Percentiles rank a stretch among this genome's conserved stretches.
Conservation (phyloP, 2,113 vertebrate species). For the Gasterosteus nipponicus region DNA sequence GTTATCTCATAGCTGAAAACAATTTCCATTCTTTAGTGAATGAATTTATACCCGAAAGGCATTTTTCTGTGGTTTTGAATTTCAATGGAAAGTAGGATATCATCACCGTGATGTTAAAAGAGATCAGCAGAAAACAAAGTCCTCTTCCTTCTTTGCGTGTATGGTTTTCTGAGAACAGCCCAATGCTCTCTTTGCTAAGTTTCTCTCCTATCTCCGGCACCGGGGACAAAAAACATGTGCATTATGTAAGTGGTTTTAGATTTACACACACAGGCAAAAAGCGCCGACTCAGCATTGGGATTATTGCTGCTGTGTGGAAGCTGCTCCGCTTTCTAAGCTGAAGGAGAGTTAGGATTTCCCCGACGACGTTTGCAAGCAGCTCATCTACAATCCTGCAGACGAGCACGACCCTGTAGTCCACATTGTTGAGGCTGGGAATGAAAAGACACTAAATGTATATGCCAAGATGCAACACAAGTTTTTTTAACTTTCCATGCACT, state of each 20-base stretch:
- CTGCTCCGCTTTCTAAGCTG: slow-evolving; percentile 43
- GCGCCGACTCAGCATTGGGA: slow-evolving; percentile 5
- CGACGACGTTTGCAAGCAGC: slow-evolving; percentile 33
- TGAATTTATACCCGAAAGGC: slow-evolving; percentile 36
- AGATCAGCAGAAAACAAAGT: slow-evolving; percentile 20
- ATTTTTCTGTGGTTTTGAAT: slow-evolving; percentile 32
- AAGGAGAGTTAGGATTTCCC: slow-evolving; percentile 55
- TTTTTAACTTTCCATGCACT: too few species aligned
- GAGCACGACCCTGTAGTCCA: slow-evolving; percentile 49
- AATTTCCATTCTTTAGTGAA: slow-evolving; percentile 16
- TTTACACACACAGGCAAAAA: slow-evolving; percentile 23
- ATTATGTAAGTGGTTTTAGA: slow-evolving; percentile 1
- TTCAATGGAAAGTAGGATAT: slow-evolving; percentile 35
- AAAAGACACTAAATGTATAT: slow-evolving; percentile 26
- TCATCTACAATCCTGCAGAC: background rate
- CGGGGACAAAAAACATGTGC: slow-evolving; percentile 1
- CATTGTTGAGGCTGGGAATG: slow-evolving; percentile 33
- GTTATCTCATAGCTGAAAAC: slow-evolving; percentile 16
- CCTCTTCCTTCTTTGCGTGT: background rate
- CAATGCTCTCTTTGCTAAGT: background rate
- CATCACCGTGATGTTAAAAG: slow-evolving; percentile 11
- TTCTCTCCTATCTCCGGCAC: background rate
- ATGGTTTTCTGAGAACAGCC: background rate
- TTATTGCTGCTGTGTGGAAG: background rate
- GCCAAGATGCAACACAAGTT: background rate